Conservation (phyloP, 2,113 vertebrate genomes). For the Cottus gobio region DNA sequence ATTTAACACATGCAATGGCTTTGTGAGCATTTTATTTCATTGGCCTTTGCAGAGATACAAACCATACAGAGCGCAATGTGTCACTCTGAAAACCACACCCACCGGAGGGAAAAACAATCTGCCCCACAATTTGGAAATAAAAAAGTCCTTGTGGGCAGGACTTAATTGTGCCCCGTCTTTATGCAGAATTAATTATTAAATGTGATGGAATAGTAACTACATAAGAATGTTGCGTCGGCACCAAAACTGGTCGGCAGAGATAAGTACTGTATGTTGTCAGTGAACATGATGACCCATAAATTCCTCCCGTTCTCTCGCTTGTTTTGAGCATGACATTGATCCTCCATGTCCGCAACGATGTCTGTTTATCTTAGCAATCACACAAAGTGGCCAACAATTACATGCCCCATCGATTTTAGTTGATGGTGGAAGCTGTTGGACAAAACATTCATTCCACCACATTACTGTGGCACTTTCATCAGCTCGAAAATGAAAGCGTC, state of each 20-base stretch:
- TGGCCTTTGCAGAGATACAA: conserved; percentile 23
- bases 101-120: not conserved
- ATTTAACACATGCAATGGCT: not conserved
- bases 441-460: conserved; percentile 74
- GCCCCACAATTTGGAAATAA: not conserved
- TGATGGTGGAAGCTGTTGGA: conserved; percentile 67
- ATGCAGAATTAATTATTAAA: conserved; percentile 3
- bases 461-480: conserved; percentile 70
- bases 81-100: not conserved
- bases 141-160: not conserved
- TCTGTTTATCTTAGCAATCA: conserved; percentile 79
- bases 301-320: conserved; percentile 32
- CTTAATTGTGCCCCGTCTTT: not conserved
- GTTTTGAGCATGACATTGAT: conserved; percentile 71
- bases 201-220: conserved; percentile 10
- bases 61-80: not conserved
- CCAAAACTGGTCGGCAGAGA: conserved; percentile 19
- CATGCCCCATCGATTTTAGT: conserved; percentile 75
- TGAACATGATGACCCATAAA: conserved; percentile 57
- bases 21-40: not conserved
- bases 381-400: conserved; percentile 79
- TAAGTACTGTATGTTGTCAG: conserved; percentile 24
- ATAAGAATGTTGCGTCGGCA: not conserved
- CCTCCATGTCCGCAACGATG: conserved; percentile 67
- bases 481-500: conserved; percentile 62